Base-by-base conservation (phyloP, 1,140 invertebrate species). In the Mactra quadrangularis region DNA sequence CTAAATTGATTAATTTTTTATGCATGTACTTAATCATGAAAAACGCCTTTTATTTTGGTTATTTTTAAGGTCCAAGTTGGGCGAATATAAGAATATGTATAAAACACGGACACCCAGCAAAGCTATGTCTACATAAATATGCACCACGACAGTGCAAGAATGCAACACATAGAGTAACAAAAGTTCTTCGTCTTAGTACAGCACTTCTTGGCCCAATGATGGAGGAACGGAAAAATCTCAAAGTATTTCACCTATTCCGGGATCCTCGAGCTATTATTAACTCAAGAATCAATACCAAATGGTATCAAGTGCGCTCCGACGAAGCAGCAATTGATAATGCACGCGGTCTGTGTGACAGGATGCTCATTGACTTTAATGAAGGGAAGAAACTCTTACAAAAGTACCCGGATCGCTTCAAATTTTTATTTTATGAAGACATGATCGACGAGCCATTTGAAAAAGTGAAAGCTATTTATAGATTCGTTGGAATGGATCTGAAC, bases 181-280 rank as follows among this genome's bases (percentile, higher is more conserved):
- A 72, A 53, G 31, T 72, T 31, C 6, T 72, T 4, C 47, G 68
- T 1, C 17, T 53, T 3, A 33, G 38, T 50, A 9, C 22, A 7
- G 68, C 31, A n/a, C 1, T n/a, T n/a, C 25, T 53, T 3, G 45
- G 9, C 3, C 4, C 3, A 3, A n/a, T 72, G 0, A n/a, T 72
- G 0, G 19, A 47, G 9, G n/a, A 33, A 29, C 45, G 31, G 1
- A 6, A 19, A 11, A 72, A 72, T 22, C 11, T 72, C 1, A 72
- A 55, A 35, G 47, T 33, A 11, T 31, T 72, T 7, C 68, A 72
- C 22, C 27, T 72, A 1, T 53, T 72, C 35, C 68, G 68, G n/a
- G 68, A 72, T 35, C 68, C 68, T 3, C 45, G 68, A 7, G 68
- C 68, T 19, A 55, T 72, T 3, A 72, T 72, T 35, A 72, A 72